phyloP scores from a whole-genome alignment of 2,888 invertebrate species.

The Acanthosepion esculentum region DNA sequence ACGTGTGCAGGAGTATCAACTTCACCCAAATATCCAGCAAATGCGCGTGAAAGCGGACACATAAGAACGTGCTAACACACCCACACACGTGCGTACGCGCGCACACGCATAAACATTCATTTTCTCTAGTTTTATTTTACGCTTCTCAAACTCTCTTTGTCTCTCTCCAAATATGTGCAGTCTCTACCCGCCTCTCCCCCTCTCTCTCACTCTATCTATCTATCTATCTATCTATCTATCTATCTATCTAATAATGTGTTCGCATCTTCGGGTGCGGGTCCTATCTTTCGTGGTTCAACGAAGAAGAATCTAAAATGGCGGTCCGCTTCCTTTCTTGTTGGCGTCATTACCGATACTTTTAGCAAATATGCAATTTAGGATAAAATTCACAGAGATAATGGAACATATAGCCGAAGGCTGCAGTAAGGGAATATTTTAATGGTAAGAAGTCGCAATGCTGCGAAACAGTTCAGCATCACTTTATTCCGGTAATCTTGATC shows the following conservation, averaged over 20 bases:
- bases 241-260: not conserved
- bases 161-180: not conserved
- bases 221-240: not conserved
- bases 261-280: not conserved
- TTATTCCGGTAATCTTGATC: not conserved
- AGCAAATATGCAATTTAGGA: constrained; percentile 23
- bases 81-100: too few relatives aligned
- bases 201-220: too few relatives aligned
- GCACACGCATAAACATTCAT: not conserved
- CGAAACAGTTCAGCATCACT: not conserved
- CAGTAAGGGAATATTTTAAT: constrained; percentile 22
- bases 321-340: not conserved
- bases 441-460: constrained; percentile 22
- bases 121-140: not conserved
- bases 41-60: too few relatives aligned
- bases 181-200: not conserved
- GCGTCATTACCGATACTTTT: constrained; percentile 33
- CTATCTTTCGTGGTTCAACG: not conserved
- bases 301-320: not conserved
- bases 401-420: not conserved
- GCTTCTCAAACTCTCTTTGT: not conserved
- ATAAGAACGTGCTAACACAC: too few relatives aligned
- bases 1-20: too few relatives aligned
- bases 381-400: constrained; percentile 23
- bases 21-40: too few relatives aligned